Evolutionary conservation across 1,140 invertebrate genomes (phyloP).

Genomic region (Drosophila elegans): DNA sequence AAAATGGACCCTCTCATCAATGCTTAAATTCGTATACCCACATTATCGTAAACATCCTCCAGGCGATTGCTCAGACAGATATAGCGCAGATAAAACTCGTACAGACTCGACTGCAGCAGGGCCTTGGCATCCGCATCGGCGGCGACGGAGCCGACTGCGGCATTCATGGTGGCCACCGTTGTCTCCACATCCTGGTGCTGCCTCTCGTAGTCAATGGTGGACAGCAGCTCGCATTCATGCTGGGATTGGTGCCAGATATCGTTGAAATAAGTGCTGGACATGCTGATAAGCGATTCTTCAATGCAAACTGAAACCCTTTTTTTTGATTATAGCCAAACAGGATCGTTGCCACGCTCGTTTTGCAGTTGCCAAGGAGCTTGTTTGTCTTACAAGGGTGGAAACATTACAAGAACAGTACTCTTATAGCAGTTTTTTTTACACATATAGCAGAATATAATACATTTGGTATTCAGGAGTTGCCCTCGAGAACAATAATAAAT

Average conservation of each 20-base stretch:
- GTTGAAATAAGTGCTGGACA: slow-evolving; percentile 91
- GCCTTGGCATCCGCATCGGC: slow-evolving; percentile 64
- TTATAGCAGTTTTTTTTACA: background rate
- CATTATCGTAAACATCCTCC: slow-evolving; percentile 92
- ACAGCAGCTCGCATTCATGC: slow-evolving; percentile 87
- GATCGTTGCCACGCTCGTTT: slow-evolving; percentile 31
- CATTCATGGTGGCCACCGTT: slow-evolving; percentile 67
- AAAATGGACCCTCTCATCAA: no score
- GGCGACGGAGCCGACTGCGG: slow-evolving; percentile 53
- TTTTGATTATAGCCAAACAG: background rate
- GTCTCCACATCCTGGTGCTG: slow-evolving; percentile 86
- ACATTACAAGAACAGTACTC: no score
- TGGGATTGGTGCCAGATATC: slow-evolving; percentile 89
- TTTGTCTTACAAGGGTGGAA: background rate
- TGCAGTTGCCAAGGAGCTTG: slow-evolving; percentile 12
- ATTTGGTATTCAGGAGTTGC: background rate
- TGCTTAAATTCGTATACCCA: slow-evolving; percentile 78
- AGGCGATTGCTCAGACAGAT: slow-evolving; percentile 91
- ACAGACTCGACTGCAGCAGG: slow-evolving; percentile 67
- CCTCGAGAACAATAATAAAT: slow-evolving; percentile 16
- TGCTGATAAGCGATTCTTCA: slow-evolving; percentile 62
- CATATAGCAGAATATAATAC: slow-evolving; percentile 17
- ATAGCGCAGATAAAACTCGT: slow-evolving; percentile 87
- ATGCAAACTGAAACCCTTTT: background rate
- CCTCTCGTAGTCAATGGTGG: slow-evolving; percentile 87